These are phyloP conservation scores for Heliopora coerulea DNA, from an alignment of 92 coral and sea anemone species.

Conservation along the genomic window DNA sequence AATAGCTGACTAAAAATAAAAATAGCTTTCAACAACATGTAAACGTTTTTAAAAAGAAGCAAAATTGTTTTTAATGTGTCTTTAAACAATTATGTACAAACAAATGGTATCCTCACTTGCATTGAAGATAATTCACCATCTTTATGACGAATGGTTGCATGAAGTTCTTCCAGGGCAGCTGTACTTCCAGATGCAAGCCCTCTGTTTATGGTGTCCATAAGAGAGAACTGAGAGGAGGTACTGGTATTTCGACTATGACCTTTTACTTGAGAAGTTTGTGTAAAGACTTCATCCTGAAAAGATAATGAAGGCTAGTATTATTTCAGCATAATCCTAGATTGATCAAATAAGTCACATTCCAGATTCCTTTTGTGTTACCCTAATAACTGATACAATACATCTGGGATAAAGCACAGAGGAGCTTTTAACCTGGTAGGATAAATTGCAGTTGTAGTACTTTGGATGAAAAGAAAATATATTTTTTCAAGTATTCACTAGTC, in stretches of 20 bases:
- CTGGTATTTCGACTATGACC: constrained; percentile 39
- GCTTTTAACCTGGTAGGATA: no score
- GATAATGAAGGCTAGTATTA: no score
- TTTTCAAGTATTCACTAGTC: no score
- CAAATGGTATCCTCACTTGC: constrained; percentile 71
- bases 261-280: neutral
- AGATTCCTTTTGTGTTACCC: no score
- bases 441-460: no score
- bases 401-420: no score
- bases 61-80: no score
- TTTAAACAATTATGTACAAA: no score
- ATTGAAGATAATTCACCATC: constrained; percentile 92
- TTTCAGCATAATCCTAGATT: no score
- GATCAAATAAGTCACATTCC: no score
- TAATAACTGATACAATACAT: no score
- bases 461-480: no score
- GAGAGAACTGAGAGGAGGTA: constrained; percentile 22
- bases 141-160: constrained; percentile 91
- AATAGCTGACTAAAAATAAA: constrained; percentile 70
- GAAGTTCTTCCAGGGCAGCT: constrained; percentile 80
- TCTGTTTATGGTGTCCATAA: constrained; percentile 53
- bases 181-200: constrained; percentile 71
- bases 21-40: neutral
- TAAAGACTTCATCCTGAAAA: neutral
- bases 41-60: neutral